Base-by-base conservation (phyloP, 2,888 invertebrate species). In the Ophion ellenae region DNA sequence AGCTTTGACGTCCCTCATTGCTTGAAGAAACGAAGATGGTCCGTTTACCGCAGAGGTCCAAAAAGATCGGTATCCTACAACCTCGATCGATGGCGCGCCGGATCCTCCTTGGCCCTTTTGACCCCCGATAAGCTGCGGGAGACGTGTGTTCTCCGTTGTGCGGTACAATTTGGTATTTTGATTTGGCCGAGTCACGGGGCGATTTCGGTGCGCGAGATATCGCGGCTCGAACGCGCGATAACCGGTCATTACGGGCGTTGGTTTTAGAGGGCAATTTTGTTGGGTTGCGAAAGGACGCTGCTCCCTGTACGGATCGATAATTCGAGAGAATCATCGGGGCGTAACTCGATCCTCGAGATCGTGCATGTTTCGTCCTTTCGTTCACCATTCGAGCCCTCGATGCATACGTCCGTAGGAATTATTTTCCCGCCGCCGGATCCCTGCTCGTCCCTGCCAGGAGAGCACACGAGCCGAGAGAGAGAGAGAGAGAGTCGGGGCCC, bases 201-300 rank as follows among this genome's bases (percentile, higher is more conserved):
- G 66, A 36, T 17, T 57, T 80, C 70, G 20, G 5, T 61, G 79
- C 53, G 32, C 75, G 69, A 75, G 83, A 77, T 61, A 83, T 83
- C 78, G 77, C 74, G 70, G 78, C 40, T 76, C 66, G 78, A 73
- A 40, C 47, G 47, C 14, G 47, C 14, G 86, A 86, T 86, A 85
- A 85, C 86, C 85, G 61, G 79, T 86, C 83, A 83, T 86, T 86
- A 86, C 36, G 77, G 73, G 85, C 77, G 70, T 70, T 36, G 61
- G 74, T 73, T 47, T 81, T 66, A 69, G 47, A 61, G 76, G 53
- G 73, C 67, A 84, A 84, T 86, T 86, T 86, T 66, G 40, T 75
- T 75, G 69, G 47, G 75, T 47, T 78, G 63, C n/a, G 59, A 80
- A 14, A 47, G 47, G 66, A 66, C 11, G 71, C 11, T 57, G 69